Percentiles rank a stretch among this genome's conserved stretches.
phyloP scores from a whole-genome alignment of 1,140 invertebrate genomes.

The Drosophila pruinosa region DNA sequence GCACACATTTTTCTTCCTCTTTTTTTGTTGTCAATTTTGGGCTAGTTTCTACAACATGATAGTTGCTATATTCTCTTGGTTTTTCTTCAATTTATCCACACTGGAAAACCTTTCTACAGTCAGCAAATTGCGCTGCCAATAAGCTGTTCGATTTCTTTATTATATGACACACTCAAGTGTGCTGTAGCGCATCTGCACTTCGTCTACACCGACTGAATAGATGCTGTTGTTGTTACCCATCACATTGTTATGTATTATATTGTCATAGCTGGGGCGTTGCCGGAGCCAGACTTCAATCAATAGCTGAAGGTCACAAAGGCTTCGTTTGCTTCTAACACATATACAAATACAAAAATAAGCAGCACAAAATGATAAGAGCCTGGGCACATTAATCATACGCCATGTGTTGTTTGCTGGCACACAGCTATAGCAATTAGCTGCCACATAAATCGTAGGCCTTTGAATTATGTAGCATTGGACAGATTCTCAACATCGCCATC shows the following conservation, averaged over 20 bases:
- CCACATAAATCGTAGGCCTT: constrained; percentile 42
- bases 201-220: too few species aligned
- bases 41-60: not conserved
- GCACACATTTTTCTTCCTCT: not conserved
- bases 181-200: not conserved
- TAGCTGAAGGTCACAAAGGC: constrained; percentile 63
- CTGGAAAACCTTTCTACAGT: too few species aligned
- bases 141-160: not conserved
- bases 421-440: constrained; percentile 55
- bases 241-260: not conserved
- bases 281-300: constrained; percentile 59
- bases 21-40: too few species aligned
- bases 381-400: constrained; percentile 71
- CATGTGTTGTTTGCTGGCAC: constrained; percentile 64
- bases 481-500: constrained; percentile 32
- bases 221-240: too few species aligned
- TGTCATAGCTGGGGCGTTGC: constrained; percentile 55
- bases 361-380: constrained; percentile 50
- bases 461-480: constrained; percentile 49
- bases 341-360: constrained; percentile 2
- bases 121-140: not conserved
- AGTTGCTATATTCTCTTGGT: not conserved
- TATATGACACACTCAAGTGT: not conserved
- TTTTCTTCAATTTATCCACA: too few species aligned
- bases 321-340: not conserved